A percentile compares a stretch with the other conserved stretches of the same genome.
Conservation (phyloP, 2,113 vertebrate genomes). For the Trachemys scripta region DNA sequence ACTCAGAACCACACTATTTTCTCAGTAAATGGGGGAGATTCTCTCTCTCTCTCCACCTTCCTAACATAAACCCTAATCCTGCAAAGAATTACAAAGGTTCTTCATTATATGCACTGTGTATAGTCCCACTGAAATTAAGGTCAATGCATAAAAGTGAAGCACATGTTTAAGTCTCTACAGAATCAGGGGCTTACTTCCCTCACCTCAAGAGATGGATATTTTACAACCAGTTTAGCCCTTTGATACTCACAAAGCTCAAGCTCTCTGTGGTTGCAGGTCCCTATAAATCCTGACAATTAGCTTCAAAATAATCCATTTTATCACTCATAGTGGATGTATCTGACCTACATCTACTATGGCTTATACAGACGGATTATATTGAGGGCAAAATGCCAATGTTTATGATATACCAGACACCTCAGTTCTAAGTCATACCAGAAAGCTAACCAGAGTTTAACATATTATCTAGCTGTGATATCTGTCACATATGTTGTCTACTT, state of each 20-base stretch:
- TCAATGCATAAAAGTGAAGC: background rate
- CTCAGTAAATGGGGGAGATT: background rate
- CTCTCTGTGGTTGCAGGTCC: background rate
- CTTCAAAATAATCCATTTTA: background rate
- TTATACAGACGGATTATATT: rapidly evolving
- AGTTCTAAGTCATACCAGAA: background rate
- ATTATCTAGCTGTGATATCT: background rate
- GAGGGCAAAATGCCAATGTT: background rate
- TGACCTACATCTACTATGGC: background rate
- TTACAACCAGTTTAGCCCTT: background rate
- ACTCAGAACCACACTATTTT: background rate
- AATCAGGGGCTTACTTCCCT: background rate
- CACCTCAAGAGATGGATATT: background rate
- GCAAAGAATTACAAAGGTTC: background rate
- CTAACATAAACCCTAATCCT: background rate
- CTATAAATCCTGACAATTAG: background rate
- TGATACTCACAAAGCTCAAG: background rate
- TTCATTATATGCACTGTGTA: background rate
- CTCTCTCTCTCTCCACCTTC: background rate
- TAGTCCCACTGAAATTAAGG: background rate
- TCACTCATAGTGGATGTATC: background rate
- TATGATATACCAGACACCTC: background rate
- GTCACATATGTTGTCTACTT: background rate
- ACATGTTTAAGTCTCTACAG: background rate
- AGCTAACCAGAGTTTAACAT: background rate